Conservation (phyloP, 2,797 vertebrate genomes). For the Fistularia tabacaria region DNA sequence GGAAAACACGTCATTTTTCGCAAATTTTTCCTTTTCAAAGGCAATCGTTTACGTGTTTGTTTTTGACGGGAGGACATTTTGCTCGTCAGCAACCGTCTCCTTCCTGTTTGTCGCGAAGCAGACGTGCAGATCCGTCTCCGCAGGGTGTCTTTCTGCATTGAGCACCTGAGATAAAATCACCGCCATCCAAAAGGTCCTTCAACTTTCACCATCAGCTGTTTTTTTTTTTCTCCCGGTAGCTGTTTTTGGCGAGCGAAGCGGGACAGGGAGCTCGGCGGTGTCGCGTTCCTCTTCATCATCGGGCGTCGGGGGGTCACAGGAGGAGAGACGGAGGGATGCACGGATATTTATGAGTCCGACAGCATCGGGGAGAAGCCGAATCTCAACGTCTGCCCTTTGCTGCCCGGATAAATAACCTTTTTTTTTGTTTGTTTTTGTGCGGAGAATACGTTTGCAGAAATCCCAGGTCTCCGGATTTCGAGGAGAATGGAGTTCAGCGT, state of each 20-base stretch:
- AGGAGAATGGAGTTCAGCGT: neutral
- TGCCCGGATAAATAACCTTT: constrained; percentile 32
- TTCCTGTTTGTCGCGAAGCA: too few species aligned
- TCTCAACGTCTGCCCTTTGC: constrained; percentile 56
- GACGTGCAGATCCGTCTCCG: too few species aligned
- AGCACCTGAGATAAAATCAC: too few species aligned
- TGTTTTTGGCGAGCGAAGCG: constrained; percentile 33
- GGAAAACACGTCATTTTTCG: too few species aligned
- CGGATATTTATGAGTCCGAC: constrained; percentile 66
- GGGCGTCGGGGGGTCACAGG: neutral
- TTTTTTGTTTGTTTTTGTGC: constrained; percentile 13
- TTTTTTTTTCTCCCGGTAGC: neutral
- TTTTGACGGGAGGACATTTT: too few species aligned
- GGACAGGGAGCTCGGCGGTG: constrained; percentile 23
- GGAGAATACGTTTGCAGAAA: constrained; percentile 30
- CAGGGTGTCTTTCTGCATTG: too few species aligned
- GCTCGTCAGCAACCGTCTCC: too few species aligned
- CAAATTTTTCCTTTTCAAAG: too few species aligned
- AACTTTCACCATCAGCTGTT: too few species aligned
- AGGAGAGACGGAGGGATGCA: constrained; percentile 30
- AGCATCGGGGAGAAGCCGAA: constrained; percentile 52
- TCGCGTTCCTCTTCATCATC: constrained; percentile 42
- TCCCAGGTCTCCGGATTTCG: constrained; percentile 29
- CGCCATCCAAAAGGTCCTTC: too few species aligned
- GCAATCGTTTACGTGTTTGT: too few species aligned